Conservation (phyloP, 2,797 vertebrate species). For the Botia almorhae region DNA sequence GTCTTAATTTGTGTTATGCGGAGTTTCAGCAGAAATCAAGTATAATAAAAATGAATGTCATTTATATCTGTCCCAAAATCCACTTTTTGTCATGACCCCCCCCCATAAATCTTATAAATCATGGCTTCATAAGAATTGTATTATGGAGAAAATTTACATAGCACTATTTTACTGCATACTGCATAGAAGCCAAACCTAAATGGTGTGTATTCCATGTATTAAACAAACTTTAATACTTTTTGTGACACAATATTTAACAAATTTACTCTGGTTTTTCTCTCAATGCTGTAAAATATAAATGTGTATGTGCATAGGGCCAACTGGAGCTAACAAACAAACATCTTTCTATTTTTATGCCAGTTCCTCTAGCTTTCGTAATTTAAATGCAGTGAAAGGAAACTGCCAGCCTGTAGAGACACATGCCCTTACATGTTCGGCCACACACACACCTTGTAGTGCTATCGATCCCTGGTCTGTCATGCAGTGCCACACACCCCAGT, state of each 20-base stretch:
- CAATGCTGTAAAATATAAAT: not conserved
- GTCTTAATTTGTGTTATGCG: not conserved
- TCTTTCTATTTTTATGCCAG: constrained; percentile 47
- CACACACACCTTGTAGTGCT: constrained; percentile 25
- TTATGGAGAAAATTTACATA: too few species aligned
- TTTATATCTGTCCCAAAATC: not conserved
- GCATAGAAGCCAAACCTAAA: too few species aligned
- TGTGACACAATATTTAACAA: too few species aligned
- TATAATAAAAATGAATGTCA: too few species aligned
- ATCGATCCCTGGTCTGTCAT: constrained; percentile 43
- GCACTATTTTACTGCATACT: too few species aligned
- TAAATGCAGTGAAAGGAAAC: constrained; percentile 65
- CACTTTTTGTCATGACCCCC: too few species aligned
- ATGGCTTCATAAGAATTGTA: too few species aligned
- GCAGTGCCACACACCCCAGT: constrained; percentile 40
- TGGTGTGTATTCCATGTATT: too few species aligned
- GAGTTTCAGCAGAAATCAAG: not conserved
- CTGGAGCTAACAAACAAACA: constrained; percentile 51
- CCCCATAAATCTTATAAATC: too few species aligned
- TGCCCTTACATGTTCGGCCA: constrained; percentile 40
- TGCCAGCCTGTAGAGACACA: constrained; percentile 65
- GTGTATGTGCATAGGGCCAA: constrained; percentile 1
- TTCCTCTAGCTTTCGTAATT: constrained; percentile 47
- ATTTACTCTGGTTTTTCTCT: not conserved
- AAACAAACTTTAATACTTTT: too few species aligned